phyloP scores from a whole-genome alignment of 2,113 vertebrate genomes.

The Crotophaga sulcirostris region DNA sequence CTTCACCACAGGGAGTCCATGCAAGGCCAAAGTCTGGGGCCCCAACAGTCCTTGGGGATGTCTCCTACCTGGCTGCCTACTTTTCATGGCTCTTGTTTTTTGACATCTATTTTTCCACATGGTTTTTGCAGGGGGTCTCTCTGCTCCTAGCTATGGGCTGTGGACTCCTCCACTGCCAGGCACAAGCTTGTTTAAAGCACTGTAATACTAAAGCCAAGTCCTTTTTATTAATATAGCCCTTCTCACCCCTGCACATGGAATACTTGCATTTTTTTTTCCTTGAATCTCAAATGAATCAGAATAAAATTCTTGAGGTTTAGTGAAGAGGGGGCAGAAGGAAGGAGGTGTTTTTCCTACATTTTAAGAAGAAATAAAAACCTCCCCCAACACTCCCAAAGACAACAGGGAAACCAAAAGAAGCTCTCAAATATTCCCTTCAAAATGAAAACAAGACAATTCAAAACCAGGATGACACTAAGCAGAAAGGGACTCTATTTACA shows the following conservation, averaged over 20 bases:
- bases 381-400: background rate
- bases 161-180: background rate
- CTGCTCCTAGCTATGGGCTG: background rate
- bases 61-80: background rate
- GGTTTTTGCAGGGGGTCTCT: background rate
- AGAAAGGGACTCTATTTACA: background rate
- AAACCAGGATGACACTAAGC: background rate
- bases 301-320: background rate
- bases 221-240: background rate
- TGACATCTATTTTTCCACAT: background rate
- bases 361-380: background rate
- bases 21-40: background rate
- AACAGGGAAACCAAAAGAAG: background rate
- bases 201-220: background rate
- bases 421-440: background rate
- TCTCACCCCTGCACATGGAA: background rate
- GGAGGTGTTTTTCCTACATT: background rate
- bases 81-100: background rate
- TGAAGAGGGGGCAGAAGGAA: background rate
- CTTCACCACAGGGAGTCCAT: accelerated
- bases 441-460: background rate
- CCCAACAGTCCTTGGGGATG: too few species aligned
- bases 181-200: background rate
- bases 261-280: background rate
- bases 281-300: background rate